Conservation (phyloP, 2,888 invertebrate genomes). For the Hemithea aestivaria region DNA sequence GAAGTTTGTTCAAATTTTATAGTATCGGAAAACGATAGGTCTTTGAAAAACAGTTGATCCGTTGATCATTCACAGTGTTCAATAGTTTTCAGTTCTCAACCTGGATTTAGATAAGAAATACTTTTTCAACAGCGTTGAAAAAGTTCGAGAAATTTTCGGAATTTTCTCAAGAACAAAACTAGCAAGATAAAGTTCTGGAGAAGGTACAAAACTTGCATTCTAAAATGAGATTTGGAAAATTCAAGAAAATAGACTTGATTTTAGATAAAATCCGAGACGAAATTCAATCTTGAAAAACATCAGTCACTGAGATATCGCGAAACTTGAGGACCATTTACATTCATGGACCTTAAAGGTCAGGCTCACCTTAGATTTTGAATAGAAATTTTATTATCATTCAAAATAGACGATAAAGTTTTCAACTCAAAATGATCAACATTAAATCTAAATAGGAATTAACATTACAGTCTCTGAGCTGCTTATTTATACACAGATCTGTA, state of each 20-base stretch:
- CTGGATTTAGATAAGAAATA: constrained; percentile 7
- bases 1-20: constrained; percentile 46
- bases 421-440: too few species aligned
- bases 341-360: constrained; percentile 14
- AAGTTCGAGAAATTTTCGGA: too few species aligned
- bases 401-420: too few species aligned
- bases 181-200: too few species aligned
- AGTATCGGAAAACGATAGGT: constrained; percentile 51
- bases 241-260: constrained; percentile 5
- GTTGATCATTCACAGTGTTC: constrained; percentile 26
- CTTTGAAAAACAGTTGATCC: constrained; percentile 25
- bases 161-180: too few species aligned
- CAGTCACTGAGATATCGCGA: constrained; percentile 9
- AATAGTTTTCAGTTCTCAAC: constrained; percentile 13
- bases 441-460: too few species aligned
- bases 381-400: constrained; percentile 7
- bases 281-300: constrained; percentile 18
- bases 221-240: background rate
- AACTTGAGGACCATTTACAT: constrained; percentile 9
- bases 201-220: too few species aligned
- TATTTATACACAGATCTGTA: too few species aligned
- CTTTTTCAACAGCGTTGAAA: background rate
- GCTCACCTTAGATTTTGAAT: constrained; percentile 11
- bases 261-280: constrained; percentile 10
- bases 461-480: too few species aligned